These are phyloP conservation scores for Sebastes vulpes DNA, from an alignment of 2,797 vertebrate species.

Conservation along the genomic window DNA sequence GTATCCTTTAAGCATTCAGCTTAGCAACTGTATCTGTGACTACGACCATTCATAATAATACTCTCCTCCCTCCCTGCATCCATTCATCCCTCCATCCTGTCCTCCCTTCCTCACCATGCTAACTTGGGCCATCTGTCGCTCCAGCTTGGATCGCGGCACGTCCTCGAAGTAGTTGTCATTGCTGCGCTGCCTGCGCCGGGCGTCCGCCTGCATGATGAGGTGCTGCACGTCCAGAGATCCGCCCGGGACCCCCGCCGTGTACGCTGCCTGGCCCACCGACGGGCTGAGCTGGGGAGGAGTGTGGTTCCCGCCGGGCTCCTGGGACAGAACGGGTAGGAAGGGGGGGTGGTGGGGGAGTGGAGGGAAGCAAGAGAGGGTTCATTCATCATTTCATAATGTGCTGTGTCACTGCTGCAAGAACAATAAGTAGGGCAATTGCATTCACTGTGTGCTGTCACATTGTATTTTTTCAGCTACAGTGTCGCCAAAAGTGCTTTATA, in stretches of 20 bases:
- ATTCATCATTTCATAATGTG: slow-evolving; percentile 65
- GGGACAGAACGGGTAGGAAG: slow-evolving; percentile 8
- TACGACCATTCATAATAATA: slow-evolving; percentile 52
- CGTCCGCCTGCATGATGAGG: slow-evolving; percentile 99
- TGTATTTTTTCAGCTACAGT: slow-evolving; percentile 35
- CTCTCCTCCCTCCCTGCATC: slow-evolving; percentile 4
- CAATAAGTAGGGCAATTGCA: slow-evolving; percentile 45
- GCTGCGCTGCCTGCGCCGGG: slow-evolving; percentile 96
- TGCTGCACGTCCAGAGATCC: slow-evolving; percentile 99
- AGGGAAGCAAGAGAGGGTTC: slow-evolving; percentile 24
- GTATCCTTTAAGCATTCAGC: neutral
- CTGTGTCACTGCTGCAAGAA: slow-evolving; percentile 39
- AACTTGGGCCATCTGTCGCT: slow-evolving; percentile 99
- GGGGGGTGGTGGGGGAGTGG: neutral
- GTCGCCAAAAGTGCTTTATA: slow-evolving; percentile 9
- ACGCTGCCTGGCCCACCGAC: slow-evolving; percentile 94
- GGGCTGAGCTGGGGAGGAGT: slow-evolving; percentile 98
- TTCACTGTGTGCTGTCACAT: slow-evolving; percentile 33
- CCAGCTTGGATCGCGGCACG: slow-evolving; percentile 98
- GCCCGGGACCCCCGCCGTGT: slow-evolving; percentile 89
- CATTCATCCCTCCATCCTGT: slow-evolving; percentile 58
- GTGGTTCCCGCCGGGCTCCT: slow-evolving; percentile 97
- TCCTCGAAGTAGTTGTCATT: slow-evolving; percentile 99
- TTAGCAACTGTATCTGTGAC: neutral
- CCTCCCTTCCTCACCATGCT: slow-evolving; percentile 86